A percentile compares a stretch with the other conserved stretches of the same genome.
Evolutionary conservation across 92 coral and sea anemone genomes (phyloP).

Genomic region (Palythoa caribaeorum): DNA sequence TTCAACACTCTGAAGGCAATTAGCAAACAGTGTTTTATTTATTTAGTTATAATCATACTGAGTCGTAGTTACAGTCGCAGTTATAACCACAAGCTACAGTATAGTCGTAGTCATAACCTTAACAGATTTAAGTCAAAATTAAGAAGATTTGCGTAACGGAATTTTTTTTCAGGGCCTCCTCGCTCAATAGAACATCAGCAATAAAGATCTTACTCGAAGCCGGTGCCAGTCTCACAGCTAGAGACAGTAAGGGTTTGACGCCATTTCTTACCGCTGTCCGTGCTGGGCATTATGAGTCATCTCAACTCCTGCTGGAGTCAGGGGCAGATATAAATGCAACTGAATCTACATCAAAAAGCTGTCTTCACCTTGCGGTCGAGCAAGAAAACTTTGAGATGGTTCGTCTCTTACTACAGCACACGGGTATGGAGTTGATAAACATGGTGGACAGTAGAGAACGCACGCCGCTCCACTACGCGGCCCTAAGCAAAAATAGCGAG

Average conservation of each 20-base stretch:
- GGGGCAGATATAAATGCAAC: slow-evolving; percentile 70
- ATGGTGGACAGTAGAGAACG: slow-evolving; percentile 62
- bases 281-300: slow-evolving; percentile 66
- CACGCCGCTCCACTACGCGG: slow-evolving; percentile 75
- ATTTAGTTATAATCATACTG: no score
- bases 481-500: slow-evolving; percentile 53
- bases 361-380: slow-evolving; percentile 77
- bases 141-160: not conserved
- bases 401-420: slow-evolving; percentile 54
- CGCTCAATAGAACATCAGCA: slow-evolving; percentile 50
- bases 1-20: no score
- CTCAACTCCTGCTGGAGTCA: slow-evolving; percentile 57
- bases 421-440: slow-evolving; percentile 49
- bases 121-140: no score
- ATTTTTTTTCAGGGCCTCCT: slow-evolving; percentile 61
- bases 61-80: no score
- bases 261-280: slow-evolving; percentile 72
- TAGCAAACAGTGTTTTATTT: no score
- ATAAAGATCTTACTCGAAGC: slow-evolving; percentile 55
- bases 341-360: slow-evolving; percentile 58
- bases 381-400: slow-evolving; percentile 52
- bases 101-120: no score
- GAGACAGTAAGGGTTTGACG: slow-evolving; percentile 60
- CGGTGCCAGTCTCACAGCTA: slow-evolving; percentile 34
- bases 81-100: no score